Evolutionary conservation across 2,797 vertebrate genomes (phyloP).

Genomic region (Takifugu ocellatus): DNA sequence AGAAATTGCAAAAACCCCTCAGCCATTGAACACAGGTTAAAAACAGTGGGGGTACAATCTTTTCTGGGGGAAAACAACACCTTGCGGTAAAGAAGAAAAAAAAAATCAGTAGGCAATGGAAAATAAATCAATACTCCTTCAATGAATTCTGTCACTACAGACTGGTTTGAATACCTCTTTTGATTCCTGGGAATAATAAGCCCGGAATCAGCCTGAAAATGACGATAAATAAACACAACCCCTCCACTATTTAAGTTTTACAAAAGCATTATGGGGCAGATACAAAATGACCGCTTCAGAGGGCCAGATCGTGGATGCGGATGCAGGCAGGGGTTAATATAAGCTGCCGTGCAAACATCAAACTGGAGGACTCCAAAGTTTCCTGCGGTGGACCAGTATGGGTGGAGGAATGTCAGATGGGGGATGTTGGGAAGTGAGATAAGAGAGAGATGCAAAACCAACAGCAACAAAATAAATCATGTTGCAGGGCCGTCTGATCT

Average conservation of each 20-base stretch:
- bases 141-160: constrained; percentile 17
- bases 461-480: constrained; percentile 23
- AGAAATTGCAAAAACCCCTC: constrained; percentile 53
- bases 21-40: constrained; percentile 53
- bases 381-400: constrained; percentile 51
- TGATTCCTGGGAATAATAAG: too few species aligned
- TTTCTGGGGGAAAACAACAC: constrained; percentile 1
- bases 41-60: constrained; percentile 17
- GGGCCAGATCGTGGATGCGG: not conserved
- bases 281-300: too few species aligned
- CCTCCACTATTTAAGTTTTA: too few species aligned
- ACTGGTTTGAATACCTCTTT: too few species aligned
- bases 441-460: constrained; percentile 20
- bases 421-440: constrained; percentile 12
- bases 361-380: constrained; percentile 57
- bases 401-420: constrained; percentile 37
- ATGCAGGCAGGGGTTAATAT: constrained; percentile 33
- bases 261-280: too few species aligned
- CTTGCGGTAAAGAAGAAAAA: constrained; percentile 33
- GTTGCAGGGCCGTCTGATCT: constrained; percentile 29
- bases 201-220: too few species aligned
- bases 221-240: too few species aligned
- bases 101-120: constrained; percentile 44
- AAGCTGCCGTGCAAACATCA: constrained; percentile 53
- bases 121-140: constrained; percentile 44